A percentile compares a stretch with the other conserved stretches of the same genome.
These are phyloP conservation scores for Charadrius vociferus DNA, from an alignment of 2,113 vertebrate genomes.

Conservation along the genomic window DNA sequence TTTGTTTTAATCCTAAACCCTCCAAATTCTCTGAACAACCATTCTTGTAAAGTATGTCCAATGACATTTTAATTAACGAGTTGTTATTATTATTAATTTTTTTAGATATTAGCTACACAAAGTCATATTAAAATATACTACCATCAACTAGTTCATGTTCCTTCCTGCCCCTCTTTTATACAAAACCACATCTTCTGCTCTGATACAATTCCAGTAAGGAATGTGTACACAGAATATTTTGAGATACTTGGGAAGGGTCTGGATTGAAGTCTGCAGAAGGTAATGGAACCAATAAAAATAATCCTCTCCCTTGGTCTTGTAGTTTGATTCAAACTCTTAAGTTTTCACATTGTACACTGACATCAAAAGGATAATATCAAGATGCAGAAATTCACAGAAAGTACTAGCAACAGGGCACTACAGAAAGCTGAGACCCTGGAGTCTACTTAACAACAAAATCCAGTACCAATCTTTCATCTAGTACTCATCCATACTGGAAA, in stretches of 20 bases:
- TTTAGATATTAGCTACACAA: neutral
- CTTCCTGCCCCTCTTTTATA: neutral
- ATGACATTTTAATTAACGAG: neutral
- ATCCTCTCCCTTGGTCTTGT: neutral
- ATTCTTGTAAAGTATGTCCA: neutral
- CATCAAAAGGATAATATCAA: neutral
- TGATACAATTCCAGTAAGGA: neutral
- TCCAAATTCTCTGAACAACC: neutral
- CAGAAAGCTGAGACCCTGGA: neutral
- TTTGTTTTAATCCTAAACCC: neutral
- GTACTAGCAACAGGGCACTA: neutral
- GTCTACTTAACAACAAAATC: neutral
- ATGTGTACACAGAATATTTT: neutral
- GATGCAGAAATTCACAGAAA: neutral
- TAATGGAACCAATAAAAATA: neutral
- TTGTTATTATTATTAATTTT: neutral
- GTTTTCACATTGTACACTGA: neutral
- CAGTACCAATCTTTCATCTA: neutral
- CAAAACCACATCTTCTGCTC: neutral
- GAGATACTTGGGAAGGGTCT: neutral
- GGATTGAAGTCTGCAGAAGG: neutral
- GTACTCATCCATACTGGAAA: neutral
- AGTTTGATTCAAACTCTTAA: neutral
- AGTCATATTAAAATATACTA: neutral
- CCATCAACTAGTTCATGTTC: neutral